Conservation (phyloP, 2,797 vertebrate species). For the Pseudochirops corinnae region DNA sequence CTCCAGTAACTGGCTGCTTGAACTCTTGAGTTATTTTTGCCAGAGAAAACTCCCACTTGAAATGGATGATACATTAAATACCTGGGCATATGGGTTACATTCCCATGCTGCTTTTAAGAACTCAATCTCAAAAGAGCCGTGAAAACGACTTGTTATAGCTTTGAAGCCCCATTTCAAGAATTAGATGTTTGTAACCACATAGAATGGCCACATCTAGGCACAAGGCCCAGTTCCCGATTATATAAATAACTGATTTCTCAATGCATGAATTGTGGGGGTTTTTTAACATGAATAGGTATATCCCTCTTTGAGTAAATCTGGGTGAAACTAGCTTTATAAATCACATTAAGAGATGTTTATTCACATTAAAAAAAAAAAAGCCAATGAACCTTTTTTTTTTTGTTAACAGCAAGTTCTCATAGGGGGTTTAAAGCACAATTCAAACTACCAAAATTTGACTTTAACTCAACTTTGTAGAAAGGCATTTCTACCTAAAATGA, state of each 20-base stretch:
- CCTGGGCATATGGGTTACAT: neutral
- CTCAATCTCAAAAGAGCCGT: constrained; percentile 6
- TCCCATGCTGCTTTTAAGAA: constrained; percentile 31
- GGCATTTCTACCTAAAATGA: neutral
- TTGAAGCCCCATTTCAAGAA: neutral
- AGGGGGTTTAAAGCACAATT: neutral
- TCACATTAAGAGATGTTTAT: neutral
- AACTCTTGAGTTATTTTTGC: constrained; percentile 25
- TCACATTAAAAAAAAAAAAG: neutral
- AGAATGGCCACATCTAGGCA: neutral
- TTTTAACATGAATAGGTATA: neutral
- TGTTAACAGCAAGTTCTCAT: neutral
- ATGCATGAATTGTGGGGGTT: neutral
- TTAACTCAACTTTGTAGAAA: neutral
- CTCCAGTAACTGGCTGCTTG: neutral
- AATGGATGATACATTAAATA: constrained; percentile 51
- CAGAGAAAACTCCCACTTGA: constrained; percentile 7
- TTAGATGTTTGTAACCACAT: neutral
- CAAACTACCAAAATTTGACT: neutral
- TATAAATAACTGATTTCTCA: neutral
- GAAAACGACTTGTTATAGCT: neutral
- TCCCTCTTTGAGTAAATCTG: neutral
- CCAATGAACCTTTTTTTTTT: too few relatives aligned
- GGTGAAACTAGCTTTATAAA: neutral
- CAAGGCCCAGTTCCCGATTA: neutral